Conservation (phyloP, 1,140 invertebrate genomes). For the Latrodectus geometricus region DNA sequence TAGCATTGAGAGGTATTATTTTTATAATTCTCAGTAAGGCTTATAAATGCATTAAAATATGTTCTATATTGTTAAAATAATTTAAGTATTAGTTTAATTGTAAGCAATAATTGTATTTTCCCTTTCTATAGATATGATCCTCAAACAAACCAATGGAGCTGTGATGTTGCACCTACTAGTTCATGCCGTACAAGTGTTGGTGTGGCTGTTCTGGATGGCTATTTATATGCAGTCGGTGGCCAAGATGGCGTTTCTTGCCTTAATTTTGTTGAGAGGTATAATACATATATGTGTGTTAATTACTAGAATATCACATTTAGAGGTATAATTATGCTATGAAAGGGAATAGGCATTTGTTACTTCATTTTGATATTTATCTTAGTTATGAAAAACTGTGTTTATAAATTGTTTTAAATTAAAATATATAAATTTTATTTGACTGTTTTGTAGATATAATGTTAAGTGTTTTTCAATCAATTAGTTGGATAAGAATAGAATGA, state of each 20-base stretch:
- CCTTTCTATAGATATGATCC: conserved; percentile 85
- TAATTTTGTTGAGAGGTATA: conserved; percentile 76
- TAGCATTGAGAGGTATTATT: conserved; percentile 85
- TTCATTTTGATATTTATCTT: no score
- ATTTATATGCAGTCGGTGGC: conserved; percentile 86
- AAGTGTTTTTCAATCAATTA: no score
- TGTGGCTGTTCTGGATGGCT: conserved; percentile 96
- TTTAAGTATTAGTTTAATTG: background rate
- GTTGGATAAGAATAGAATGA: no score
- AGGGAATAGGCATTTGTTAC: no score
- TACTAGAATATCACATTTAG: no score
- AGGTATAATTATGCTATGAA: no score
- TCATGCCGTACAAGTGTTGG: conserved; percentile 97
- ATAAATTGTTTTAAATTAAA: no score
- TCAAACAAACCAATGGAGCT: conserved; percentile 97
- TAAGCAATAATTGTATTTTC: background rate
- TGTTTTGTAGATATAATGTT: no score
- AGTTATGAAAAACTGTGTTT: no score
- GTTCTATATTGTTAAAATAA: background rate
- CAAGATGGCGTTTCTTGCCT: conserved; percentile 95
- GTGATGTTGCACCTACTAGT: conserved; percentile 96
- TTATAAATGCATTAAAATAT: no score
- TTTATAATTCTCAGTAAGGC: background rate
- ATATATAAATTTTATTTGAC: no score
- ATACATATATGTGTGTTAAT: background rate